These are phyloP conservation scores for Cantharis flavilabris DNA, from an alignment of 2,888 invertebrate genomes.

Conservation along the genomic window DNA sequence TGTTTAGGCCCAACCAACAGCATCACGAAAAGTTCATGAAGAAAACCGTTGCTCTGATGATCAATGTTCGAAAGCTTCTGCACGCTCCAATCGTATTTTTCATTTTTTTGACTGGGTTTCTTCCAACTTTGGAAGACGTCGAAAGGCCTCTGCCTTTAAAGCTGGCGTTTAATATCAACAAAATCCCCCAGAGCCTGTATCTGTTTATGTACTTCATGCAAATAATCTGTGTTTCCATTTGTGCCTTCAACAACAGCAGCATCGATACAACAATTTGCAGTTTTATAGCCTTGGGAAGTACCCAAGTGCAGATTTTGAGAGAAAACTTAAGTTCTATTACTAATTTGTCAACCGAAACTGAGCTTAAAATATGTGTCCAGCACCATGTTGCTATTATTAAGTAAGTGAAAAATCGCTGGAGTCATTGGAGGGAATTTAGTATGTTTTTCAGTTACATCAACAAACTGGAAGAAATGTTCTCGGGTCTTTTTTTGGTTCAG, in stretches of 20 bases:
- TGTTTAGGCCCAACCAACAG: neutral
- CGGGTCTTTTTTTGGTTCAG: neutral
- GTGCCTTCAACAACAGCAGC: slow-evolving; percentile 2
- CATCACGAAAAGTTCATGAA: neutral
- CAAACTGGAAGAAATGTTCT: neutral
- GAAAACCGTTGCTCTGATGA: neutral
- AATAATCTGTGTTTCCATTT: neutral
- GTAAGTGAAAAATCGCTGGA: neutral
- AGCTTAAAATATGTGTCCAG: neutral
- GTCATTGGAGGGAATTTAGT: neutral
- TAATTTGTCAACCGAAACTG: neutral
- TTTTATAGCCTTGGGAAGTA: neutral
- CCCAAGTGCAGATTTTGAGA: neutral
- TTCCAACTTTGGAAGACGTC: neutral
- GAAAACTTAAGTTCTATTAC: neutral
- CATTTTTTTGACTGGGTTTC: neutral
- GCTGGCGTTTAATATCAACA: neutral
- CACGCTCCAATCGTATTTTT: neutral
- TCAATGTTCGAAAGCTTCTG: neutral
- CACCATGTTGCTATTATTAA: neutral
- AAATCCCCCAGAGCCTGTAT: neutral
- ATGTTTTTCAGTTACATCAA: neutral
- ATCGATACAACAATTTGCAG: neutral
- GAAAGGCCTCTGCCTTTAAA: neutral
- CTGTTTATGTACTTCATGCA: neutral